These are phyloP conservation scores for Chesias legatella DNA, from an alignment of 2,888 invertebrate genomes.

Conservation along the genomic window DNA sequence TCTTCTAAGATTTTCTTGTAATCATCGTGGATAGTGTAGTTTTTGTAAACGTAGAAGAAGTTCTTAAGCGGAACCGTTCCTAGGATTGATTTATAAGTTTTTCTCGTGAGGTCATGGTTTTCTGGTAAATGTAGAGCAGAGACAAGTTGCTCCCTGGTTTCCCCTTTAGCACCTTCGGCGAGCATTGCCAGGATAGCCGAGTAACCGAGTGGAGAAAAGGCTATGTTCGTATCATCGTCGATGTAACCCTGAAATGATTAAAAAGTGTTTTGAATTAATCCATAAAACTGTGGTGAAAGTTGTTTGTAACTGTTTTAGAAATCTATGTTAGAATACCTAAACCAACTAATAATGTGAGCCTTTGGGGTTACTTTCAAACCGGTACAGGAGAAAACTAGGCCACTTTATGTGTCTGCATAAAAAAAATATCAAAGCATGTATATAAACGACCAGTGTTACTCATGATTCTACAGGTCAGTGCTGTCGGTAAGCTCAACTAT, in stretches of 20 bases:
- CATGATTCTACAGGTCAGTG: too few species aligned
- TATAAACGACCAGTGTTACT: too few species aligned
- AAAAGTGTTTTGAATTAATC: background rate
- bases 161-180: slow-evolving; percentile 82
- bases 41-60: slow-evolving; percentile 84
- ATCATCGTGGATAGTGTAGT: slow-evolving; percentile 81
- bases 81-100: slow-evolving; percentile 64
- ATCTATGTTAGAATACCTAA: slow-evolving; percentile 1
- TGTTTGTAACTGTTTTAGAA: slow-evolving; percentile 1
- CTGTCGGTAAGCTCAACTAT: too few species aligned
- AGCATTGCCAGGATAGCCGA: slow-evolving; percentile 82
- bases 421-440: too few species aligned
- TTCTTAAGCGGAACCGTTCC: slow-evolving; percentile 79
- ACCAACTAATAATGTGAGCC: background rate
- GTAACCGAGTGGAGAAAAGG: slow-evolving; percentile 83
- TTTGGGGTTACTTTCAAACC: slow-evolving; percentile 11
- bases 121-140: slow-evolving; percentile 79
- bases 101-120: slow-evolving; percentile 65
- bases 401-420: background rate
- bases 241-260: slow-evolving; percentile 67
- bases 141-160: slow-evolving; percentile 80
- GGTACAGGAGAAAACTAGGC: slow-evolving; percentile 9
- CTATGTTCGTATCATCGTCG: slow-evolving; percentile 78
- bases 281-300: background rate
- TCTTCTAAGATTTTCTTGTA: slow-evolving; percentile 80